Conservation (phyloP, 2,888 invertebrate genomes). For the Thumatha senex region DNA sequence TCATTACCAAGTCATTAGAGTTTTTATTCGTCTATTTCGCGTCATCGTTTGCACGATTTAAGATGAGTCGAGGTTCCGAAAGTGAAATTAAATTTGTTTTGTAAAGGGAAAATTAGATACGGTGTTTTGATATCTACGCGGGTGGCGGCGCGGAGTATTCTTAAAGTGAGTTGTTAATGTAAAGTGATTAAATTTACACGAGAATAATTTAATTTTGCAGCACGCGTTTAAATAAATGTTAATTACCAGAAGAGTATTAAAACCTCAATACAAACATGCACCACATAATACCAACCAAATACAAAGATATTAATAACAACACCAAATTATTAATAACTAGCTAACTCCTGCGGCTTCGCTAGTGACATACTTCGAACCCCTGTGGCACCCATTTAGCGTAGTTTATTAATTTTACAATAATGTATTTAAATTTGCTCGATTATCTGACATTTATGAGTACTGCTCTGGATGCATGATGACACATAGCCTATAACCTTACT, state of each 20-base stretch:
- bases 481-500: too few relatives aligned
- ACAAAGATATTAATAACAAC: too few relatives aligned
- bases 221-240: constrained; percentile 26
- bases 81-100: constrained; percentile 61
- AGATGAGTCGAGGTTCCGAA: constrained; percentile 35
- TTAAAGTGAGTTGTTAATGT: constrained; percentile 23
- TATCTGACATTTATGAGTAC: too few relatives aligned
- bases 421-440: too few relatives aligned
- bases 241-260: constrained; percentile 17
- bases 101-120: constrained; percentile 50
- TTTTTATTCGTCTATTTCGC: constrained; percentile 54
- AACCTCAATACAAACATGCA: constrained; percentile 20
- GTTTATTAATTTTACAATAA: too few relatives aligned
- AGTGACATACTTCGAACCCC: too few relatives aligned
- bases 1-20: constrained; percentile 66
- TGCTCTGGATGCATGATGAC: too few relatives aligned
- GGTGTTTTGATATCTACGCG: constrained; percentile 33
- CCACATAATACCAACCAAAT: constrained; percentile 24
- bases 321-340: too few relatives aligned
- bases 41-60: constrained; percentile 42
- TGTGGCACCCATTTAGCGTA: too few relatives aligned
- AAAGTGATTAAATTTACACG: constrained; percentile 39
- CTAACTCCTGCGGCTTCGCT: too few relatives aligned
- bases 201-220: constrained; percentile 28
- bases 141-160: constrained; percentile 12